Percentiles rank a stretch among this genome's conserved stretches.
phyloP scores from a whole-genome alignment of 2,888 invertebrate species.

The Nysson spinosus region DNA sequence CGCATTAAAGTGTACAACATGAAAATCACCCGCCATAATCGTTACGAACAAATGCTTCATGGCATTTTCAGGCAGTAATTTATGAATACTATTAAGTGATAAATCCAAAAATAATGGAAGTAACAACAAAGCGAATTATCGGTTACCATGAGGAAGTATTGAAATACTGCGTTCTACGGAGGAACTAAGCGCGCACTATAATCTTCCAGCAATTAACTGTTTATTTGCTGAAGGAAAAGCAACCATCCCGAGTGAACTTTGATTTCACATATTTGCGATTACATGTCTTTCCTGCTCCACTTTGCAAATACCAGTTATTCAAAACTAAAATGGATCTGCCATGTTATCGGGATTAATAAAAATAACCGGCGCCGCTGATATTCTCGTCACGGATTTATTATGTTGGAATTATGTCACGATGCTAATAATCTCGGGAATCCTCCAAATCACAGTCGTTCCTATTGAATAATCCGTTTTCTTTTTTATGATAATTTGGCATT shows the following conservation, averaged over 20 bases:
- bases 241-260: neutral
- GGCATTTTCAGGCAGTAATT: neutral
- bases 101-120: neutral
- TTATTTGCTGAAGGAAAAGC: neutral
- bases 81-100: neutral
- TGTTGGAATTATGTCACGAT: too few species aligned
- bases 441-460: too few species aligned
- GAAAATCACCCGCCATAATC: too few species aligned
- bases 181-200: neutral
- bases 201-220: conserved; percentile 5
- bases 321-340: conserved; percentile 9
- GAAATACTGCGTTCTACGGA: neutral
- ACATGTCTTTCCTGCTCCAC: conserved; percentile 17
- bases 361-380: conserved; percentile 6
- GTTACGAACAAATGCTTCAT: neutral
- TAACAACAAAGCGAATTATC: neutral
- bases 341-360: conserved; percentile 10
- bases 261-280: neutral
- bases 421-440: too few species aligned
- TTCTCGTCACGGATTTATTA: too few species aligned
- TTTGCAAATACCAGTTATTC: conserved; percentile 1
- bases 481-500: conserved; percentile 1
- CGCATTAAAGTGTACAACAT: too few species aligned
- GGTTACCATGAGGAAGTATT: conserved; percentile 3
- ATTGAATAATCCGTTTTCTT: too few species aligned